These are phyloP conservation scores for Camelus dromedarius DNA, from an alignment of 2,113 vertebrate species.

Conservation along the genomic window DNA sequence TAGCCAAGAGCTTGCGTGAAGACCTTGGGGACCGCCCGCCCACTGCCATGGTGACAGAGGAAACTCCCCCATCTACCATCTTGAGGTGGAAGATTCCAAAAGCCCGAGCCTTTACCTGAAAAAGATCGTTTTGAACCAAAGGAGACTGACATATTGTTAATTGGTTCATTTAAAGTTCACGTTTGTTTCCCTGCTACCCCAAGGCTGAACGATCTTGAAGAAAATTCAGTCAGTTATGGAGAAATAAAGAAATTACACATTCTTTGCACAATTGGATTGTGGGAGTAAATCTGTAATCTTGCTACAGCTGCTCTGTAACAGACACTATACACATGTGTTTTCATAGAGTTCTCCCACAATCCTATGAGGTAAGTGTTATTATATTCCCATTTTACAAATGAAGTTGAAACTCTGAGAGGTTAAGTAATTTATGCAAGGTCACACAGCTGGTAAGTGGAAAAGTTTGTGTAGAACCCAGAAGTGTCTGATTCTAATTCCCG, in stretches of 20 bases:
- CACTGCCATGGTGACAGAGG: neutral
- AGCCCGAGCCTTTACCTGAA: conserved; percentile 69
- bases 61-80: neutral
- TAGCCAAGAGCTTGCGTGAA: neutral
- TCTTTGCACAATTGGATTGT: conserved; percentile 73
- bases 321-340: conserved; percentile 74
- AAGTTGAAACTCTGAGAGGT: conserved; percentile 70
- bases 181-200: conserved; percentile 69
- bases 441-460: conserved; percentile 59
- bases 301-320: conserved; percentile 78
- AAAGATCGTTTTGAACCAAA: conserved; percentile 62
- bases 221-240: conserved; percentile 77
- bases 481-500: conserved; percentile 8
- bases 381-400: conserved; percentile 77
- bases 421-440: conserved; percentile 76
- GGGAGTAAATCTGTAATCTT: conserved; percentile 76
- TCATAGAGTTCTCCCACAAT: conserved; percentile 62
- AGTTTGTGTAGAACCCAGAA: conserved; percentile 8
- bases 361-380: conserved; percentile 71
- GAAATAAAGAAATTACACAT: conserved; percentile 80
- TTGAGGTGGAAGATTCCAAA: conserved; percentile 40
- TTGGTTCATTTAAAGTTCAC: conserved; percentile 81
- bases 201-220: conserved; percentile 72
- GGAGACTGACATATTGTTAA: conserved; percentile 80
- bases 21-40: neutral